Evolutionary conservation across 1,140 invertebrate genomes (phyloP).

Genomic region (Theocolax elegans): DNA sequence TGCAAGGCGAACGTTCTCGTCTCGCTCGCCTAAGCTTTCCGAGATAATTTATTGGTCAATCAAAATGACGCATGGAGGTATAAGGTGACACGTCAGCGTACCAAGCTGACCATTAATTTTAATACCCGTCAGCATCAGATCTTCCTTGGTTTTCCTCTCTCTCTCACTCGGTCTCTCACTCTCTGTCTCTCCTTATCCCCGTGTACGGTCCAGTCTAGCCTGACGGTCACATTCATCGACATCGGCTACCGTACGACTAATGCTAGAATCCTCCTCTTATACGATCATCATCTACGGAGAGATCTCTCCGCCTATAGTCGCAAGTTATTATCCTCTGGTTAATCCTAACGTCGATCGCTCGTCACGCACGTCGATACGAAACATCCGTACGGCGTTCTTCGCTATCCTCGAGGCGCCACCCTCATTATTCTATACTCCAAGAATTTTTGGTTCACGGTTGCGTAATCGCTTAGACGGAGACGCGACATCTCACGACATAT

Average conservation of each 20-base stretch:
- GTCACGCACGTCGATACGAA: no score
- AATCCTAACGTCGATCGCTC: constrained; percentile 36
- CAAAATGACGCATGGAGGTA: constrained; percentile 67
- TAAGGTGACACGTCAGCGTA: constrained; percentile 66
- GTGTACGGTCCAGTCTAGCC: constrained; percentile 38
- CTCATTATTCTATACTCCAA: neutral
- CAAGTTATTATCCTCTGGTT: constrained; percentile 50
- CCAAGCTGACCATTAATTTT: constrained; percentile 64
- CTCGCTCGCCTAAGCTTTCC: neutral
- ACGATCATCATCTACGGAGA: constrained; percentile 54
- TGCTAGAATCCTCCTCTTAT: constrained; percentile 51
- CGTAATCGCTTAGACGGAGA: neutral
- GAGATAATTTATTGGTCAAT: constrained; percentile 67
- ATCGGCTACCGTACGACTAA: constrained; percentile 61
- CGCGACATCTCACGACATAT: neutral
- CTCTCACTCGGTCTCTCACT: constrained; percentile 32
- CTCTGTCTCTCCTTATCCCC: constrained; percentile 14
- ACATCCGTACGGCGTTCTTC: no score
- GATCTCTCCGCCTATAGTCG: constrained; percentile 38
- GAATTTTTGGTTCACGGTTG: constrained; percentile 13
- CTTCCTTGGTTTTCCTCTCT: constrained; percentile 42
- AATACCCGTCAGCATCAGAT: constrained; percentile 61
- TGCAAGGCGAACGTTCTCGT: neutral
- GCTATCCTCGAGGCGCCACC: neutral
- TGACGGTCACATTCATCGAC: constrained; percentile 53